A percentile compares a stretch with the other conserved stretches of the same genome.
Conservation (phyloP, 2,113 vertebrate genomes). For the Tinamus guttatus region DNA sequence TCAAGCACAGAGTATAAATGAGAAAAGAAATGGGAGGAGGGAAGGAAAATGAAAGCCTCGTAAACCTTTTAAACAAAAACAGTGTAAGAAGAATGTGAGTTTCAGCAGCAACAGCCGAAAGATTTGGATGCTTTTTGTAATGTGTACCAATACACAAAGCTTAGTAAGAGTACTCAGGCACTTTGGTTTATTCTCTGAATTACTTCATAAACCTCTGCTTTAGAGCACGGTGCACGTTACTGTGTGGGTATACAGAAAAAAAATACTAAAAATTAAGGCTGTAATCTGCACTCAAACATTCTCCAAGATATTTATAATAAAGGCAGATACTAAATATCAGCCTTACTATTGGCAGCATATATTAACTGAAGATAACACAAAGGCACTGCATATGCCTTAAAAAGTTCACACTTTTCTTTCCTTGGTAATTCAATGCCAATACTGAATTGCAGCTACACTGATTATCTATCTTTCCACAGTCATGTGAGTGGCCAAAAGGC, state of each 20-base stretch:
- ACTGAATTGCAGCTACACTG: neutral
- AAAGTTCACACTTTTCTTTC: neutral
- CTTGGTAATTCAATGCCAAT: neutral
- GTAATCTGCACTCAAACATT: neutral
- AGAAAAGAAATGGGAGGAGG: neutral
- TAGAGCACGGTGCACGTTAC: neutral
- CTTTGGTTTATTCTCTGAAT: neutral
- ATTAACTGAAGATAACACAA: neutral
- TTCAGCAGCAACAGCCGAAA: neutral
- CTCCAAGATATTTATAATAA: too few species aligned
- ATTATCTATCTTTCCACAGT: neutral
- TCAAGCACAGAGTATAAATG: neutral
- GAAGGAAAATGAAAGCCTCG: neutral
- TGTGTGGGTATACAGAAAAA: neutral
- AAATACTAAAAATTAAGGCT: neutral
- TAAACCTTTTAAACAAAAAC: constrained; percentile 20
- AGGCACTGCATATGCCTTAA: neutral
- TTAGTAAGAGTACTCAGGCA: neutral
- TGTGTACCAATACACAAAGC: neutral
- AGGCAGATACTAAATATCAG: neutral
- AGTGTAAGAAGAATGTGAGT: neutral
- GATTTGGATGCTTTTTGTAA: neutral
- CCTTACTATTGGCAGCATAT: neutral
- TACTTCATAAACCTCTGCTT: neutral
- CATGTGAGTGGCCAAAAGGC: neutral